Evolutionary conservation across 53 echinoderm and acorn worm species (phyloP).

Genomic region (Stichopus horrens): DNA sequence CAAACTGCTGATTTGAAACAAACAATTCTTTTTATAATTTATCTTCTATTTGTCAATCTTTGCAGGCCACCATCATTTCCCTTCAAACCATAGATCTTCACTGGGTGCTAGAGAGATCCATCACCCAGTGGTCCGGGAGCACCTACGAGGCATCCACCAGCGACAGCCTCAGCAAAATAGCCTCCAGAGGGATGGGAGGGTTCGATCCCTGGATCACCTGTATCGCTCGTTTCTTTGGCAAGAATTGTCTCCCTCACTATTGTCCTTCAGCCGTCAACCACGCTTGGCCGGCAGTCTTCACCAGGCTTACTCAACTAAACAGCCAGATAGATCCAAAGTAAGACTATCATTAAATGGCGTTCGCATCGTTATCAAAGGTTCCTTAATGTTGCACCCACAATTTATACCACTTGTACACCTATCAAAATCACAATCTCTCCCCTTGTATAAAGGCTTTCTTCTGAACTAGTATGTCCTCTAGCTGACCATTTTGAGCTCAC

Average conservation of each 20-base stretch:
- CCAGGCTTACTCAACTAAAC: slow-evolving; percentile 85
- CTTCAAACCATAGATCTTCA: slow-evolving; percentile 85
- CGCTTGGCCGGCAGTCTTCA: slow-evolving; percentile 94
- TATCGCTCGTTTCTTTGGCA: slow-evolving; percentile 85
- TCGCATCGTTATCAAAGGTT: too few relatives aligned
- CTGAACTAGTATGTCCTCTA: too few relatives aligned
- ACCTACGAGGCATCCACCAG: slow-evolving; percentile 89
- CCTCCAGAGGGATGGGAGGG: slow-evolving; percentile 85
- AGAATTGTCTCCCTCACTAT: slow-evolving; percentile 85
- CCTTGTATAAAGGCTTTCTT: too few relatives aligned
- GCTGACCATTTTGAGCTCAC: too few relatives aligned
- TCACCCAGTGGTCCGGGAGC: slow-evolving; percentile 96
- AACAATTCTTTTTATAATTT: neutral
- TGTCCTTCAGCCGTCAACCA: slow-evolving; percentile 86
- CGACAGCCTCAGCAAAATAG: slow-evolving; percentile 80
- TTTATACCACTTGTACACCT: too few relatives aligned
- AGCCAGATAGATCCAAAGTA: slow-evolving; percentile 94
- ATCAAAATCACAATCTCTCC: too few relatives aligned
- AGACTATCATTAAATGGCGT: neutral
- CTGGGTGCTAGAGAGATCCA: slow-evolving; percentile 96
- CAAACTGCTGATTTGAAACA: neutral
- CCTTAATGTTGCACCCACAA: too few relatives aligned
- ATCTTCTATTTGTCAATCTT: neutral
- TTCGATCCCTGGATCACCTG: slow-evolving; percentile 92
- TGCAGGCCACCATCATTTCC: slow-evolving; percentile 85